Percentiles rank a stretch among this genome's conserved stretches.
Evolutionary conservation across 2,113 vertebrate genomes (phyloP).

Genomic region (Progne subis): DNA sequence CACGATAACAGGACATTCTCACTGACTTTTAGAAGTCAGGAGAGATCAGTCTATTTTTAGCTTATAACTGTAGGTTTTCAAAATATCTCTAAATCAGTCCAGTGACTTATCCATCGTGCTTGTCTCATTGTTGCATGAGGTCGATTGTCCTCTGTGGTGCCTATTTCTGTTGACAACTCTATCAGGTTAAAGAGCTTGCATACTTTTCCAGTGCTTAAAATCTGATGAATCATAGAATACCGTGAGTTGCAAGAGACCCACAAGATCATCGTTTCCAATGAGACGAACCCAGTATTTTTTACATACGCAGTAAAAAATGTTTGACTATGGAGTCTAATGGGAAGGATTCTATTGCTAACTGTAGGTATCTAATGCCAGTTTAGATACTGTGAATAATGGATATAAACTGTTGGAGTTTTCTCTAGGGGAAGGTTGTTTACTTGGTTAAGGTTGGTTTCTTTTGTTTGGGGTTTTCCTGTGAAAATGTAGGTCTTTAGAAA

Average conservation of each 20-base stretch:
- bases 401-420: neutral
- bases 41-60: neutral
- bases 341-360: neutral
- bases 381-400: neutral
- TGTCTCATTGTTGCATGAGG: neutral
- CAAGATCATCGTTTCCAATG: rapidly evolving
- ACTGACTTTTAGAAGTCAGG: neutral
- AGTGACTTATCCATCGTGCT: neutral
- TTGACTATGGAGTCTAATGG: neutral
- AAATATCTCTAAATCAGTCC: neutral
- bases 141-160: neutral
- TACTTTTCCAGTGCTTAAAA: neutral
- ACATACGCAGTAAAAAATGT: neutral
- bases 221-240: neutral
- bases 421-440: rapidly evolving
- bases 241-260: neutral
- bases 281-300: neutral
- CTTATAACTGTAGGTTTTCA: neutral
- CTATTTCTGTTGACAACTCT: neutral
- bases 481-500: neutral
- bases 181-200: neutral
- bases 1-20: neutral
- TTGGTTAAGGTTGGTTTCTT: rapidly evolving
- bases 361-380: neutral
- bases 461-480: neutral